phyloP scores from a whole-genome alignment of 1,140 invertebrate genomes.

The Drosophila virilis region DNA sequence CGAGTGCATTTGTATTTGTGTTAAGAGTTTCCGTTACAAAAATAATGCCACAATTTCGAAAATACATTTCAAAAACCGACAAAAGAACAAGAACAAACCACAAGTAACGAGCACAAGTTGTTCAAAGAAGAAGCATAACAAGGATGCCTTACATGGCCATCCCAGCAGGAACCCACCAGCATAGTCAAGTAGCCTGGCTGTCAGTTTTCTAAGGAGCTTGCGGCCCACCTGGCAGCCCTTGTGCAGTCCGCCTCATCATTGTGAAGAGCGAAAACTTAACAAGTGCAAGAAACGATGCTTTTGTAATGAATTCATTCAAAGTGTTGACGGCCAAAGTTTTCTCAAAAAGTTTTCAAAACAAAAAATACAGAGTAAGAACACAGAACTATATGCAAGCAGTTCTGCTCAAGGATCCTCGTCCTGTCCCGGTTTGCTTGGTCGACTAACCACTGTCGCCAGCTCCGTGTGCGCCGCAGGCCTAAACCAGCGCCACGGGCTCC shows the following conservation, averaged over 20 bases:
- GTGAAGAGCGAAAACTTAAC: conserved; percentile 57
- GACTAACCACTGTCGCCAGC: conserved; percentile 5
- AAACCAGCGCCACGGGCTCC: conserved; percentile 23
- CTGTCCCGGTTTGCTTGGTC: conserved; percentile 28
- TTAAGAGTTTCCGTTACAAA: conserved; percentile 71
- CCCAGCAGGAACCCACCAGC: conserved; percentile 12
- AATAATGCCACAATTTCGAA: conserved; percentile 67
- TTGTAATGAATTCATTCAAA: conserved; percentile 77
- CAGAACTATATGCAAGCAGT: conserved; percentile 25
- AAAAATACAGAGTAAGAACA: conserved; percentile 22
- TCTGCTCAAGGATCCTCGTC: conserved; percentile 37
- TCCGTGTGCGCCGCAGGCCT: conserved; percentile 43
- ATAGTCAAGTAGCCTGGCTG: conserved; percentile 50
- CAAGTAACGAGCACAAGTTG: conserved; percentile 70
- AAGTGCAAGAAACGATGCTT: conserved; percentile 67
- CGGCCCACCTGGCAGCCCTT: conserved; percentile 15
- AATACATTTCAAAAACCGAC: conserved; percentile 71
- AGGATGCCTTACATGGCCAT: conserved; percentile 52
- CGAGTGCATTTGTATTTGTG: conserved; percentile 56
- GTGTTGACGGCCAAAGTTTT: conserved; percentile 54
- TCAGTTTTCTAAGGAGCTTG: conserved; percentile 36
- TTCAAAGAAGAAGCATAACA: conserved; percentile 53
- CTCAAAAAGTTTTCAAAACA: conserved; percentile 34
- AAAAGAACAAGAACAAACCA: conserved; percentile 70
- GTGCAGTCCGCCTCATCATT: conserved; percentile 26